Percentiles rank a stretch among this genome's conserved stretches.
phyloP scores from a whole-genome alignment of 1,140 invertebrate species.

The Drosophila burlai region DNA sequence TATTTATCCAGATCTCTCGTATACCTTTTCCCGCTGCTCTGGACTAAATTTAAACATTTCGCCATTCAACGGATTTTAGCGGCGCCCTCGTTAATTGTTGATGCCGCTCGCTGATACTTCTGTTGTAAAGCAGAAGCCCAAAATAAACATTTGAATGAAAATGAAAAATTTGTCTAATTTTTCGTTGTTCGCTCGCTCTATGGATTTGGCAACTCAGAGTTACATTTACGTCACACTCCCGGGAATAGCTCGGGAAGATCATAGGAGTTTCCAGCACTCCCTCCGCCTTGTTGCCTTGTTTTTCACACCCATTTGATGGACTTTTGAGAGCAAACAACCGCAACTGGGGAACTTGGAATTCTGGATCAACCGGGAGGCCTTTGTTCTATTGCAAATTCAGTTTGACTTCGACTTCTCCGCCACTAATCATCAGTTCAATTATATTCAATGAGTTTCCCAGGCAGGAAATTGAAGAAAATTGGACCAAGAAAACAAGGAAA shows the following conservation, averaged over 20 bases:
- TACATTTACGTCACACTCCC: conserved; percentile 26
- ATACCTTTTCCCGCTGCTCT: conserved; percentile 24
- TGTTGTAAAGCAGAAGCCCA: conserved; percentile 48
- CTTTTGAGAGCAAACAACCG: conserved; percentile 38
- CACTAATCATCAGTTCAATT: conserved; percentile 45
- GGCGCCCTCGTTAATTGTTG: conserved; percentile 59
- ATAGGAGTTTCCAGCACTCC: neutral
- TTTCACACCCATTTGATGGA: conserved; percentile 37
- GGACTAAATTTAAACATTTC: conserved; percentile 74
- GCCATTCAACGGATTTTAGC: conserved; percentile 64
- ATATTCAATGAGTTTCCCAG: conserved; percentile 36
- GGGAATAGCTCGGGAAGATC: conserved; percentile 7
- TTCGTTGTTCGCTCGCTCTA: conserved; percentile 1
- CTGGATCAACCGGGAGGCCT: neutral
- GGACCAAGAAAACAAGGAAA: conserved; percentile 28
- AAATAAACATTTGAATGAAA: conserved; percentile 56
- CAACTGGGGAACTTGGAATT: neutral
- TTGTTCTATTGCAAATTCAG: conserved; percentile 41
- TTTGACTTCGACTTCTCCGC: conserved; percentile 1
- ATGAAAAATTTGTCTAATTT: conserved; percentile 45
- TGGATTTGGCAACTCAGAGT: conserved; percentile 33
- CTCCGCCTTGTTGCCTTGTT: neutral
- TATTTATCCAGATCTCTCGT: conserved; percentile 41
- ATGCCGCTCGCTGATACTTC: conserved; percentile 31
- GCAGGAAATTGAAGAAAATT: conserved; percentile 69